Conservation (phyloP, 2,888 invertebrate species). For the Syritta pipiens region DNA sequence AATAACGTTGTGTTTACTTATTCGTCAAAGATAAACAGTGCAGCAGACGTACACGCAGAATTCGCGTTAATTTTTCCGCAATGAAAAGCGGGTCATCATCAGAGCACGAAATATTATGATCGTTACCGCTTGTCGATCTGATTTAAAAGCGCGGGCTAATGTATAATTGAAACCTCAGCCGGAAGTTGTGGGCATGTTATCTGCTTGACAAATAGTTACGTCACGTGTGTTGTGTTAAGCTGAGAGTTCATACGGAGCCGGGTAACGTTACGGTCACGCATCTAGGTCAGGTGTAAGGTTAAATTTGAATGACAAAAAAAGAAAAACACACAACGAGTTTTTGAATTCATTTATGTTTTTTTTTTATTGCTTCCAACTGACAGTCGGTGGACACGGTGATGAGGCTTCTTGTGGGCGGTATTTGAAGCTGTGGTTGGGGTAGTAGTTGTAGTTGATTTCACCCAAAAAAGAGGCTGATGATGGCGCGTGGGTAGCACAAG, state of each 20-base stretch:
- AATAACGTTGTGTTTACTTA: slow-evolving; percentile 25
- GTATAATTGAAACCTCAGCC: slow-evolving; percentile 26
- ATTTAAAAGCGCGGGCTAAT: slow-evolving; percentile 1
- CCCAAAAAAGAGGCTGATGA: slow-evolving; percentile 49
- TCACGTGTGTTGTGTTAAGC: slow-evolving; percentile 11
- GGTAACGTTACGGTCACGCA: slow-evolving; percentile 40
- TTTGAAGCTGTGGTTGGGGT: slow-evolving; percentile 14
- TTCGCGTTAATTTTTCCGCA: slow-evolving; percentile 33
- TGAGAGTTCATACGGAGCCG: background rate
- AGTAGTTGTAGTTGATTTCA: slow-evolving; percentile 51
- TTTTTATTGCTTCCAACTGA: slow-evolving; percentile 31
- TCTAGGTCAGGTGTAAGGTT: slow-evolving; percentile 65
- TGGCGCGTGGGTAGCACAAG: slow-evolving; percentile 28
- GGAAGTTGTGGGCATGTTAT: slow-evolving; percentile 58
- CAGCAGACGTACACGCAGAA: slow-evolving; percentile 10
- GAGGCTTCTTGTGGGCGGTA: slow-evolving; percentile 40
- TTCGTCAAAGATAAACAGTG: slow-evolving; percentile 33
- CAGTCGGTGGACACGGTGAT: slow-evolving; percentile 8
- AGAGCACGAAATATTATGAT: background rate
- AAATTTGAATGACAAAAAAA: slow-evolving; percentile 10
- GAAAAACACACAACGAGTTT: background rate
- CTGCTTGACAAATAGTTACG: slow-evolving; percentile 27
- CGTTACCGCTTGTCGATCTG: background rate
- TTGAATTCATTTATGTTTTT: background rate
- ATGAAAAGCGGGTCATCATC: slow-evolving; percentile 49